Percentiles rank a stretch among this genome's conserved stretches.
Conservation (phyloP, 2,113 vertebrate genomes). For the Sphyrna mokarran region DNA sequence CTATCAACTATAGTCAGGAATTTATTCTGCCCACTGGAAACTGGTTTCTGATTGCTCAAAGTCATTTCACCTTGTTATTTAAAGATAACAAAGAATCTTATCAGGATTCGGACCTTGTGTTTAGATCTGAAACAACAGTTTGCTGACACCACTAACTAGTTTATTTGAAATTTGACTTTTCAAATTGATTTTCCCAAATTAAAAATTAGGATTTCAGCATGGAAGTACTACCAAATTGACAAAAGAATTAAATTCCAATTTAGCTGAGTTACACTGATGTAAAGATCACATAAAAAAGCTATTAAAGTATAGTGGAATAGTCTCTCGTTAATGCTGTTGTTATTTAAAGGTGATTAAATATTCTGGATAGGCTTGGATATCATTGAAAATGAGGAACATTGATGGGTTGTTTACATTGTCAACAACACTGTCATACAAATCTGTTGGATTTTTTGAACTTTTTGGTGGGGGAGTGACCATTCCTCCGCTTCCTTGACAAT, state of each 20-base stretch:
- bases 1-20: background rate
- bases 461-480: slow-evolving; percentile 58
- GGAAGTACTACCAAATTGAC: background rate
- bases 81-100: background rate
- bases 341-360: slow-evolving; percentile 61
- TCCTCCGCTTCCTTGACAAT: slow-evolving; percentile 31
- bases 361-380: slow-evolving; percentile 72
- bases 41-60: background rate
- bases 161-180: background rate
- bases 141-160: background rate
- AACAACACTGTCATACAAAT: slow-evolving; percentile 65
- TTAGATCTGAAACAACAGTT: background rate
- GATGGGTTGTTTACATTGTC: slow-evolving; percentile 43
- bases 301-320: background rate
- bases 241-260: background rate
- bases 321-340: background rate
- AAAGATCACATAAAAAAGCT: background rate
- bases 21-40: background rate
- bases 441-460: background rate
- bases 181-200: background rate
- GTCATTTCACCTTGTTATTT: background rate
- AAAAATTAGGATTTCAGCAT: background rate
- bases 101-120: background rate
- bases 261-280: background rate
- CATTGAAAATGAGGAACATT: slow-evolving; percentile 69